phyloP scores from a whole-genome alignment of 2,888 invertebrate genomes.

The Terebella lapidaria region DNA sequence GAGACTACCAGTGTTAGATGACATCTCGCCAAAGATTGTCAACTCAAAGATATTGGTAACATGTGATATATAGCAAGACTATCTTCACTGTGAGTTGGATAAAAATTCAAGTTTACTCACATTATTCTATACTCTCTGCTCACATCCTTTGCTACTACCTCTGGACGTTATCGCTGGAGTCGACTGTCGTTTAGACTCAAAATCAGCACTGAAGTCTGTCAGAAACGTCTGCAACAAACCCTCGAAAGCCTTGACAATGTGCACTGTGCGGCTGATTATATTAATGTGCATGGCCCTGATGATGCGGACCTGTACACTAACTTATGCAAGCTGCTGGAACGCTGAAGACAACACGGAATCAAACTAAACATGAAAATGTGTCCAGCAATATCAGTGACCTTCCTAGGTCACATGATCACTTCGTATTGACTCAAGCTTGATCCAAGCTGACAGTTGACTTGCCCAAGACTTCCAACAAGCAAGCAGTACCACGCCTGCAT shows the following conservation, averaged over 20 bases:
- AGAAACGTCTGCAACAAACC: conserved; percentile 8
- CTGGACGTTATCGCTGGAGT: conserved; percentile 11
- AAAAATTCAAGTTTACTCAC: conserved; percentile 8
- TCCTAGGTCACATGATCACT: conserved; percentile 1
- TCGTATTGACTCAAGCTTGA: not conserved
- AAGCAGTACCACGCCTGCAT: not conserved
- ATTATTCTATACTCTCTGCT: too few relatives aligned
- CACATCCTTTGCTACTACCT: conserved; percentile 14
- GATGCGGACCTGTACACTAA: not conserved
- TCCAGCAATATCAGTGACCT: not conserved
- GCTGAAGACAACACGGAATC: conserved; percentile 6
- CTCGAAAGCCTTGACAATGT: conserved; percentile 4
- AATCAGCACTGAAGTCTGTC: conserved; percentile 10
- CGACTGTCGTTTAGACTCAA: conserved; percentile 10
- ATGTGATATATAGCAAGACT: conserved; percentile 13
- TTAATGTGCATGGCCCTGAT: conserved; percentile 8
- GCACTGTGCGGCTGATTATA: conserved; percentile 8
- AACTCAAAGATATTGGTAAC: conserved; percentile 5
- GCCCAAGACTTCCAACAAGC: not conserved
- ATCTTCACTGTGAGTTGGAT: conserved; percentile 9
- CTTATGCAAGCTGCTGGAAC: conserved; percentile 3
- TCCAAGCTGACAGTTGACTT: conserved; percentile 8
- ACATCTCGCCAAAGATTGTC: conserved; percentile 10
- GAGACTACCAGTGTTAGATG: conserved; percentile 10
- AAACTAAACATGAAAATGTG: not conserved